These are phyloP conservation scores for Mechanitis mazaeus DNA, from an alignment of 2,888 invertebrate genomes.

Conservation along the genomic window DNA sequence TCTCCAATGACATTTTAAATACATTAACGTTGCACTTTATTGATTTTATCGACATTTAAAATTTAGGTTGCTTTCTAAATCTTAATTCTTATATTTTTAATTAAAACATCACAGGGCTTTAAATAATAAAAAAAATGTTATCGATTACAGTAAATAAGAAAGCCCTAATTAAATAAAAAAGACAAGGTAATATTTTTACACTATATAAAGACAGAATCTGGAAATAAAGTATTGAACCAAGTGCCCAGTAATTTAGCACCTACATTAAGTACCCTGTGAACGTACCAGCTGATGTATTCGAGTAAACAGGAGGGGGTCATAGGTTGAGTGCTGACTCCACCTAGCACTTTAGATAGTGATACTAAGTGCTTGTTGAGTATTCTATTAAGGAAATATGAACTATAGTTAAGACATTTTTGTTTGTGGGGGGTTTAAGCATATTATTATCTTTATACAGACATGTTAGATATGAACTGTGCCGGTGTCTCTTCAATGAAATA, in stretches of 20 bases:
- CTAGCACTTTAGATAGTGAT: not conserved
- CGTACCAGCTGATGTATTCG: conserved; percentile 6
- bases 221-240: conserved; percentile 5
- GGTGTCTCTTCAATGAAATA: no score
- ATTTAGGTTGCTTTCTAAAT: no score
- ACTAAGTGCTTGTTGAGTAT: not conserved
- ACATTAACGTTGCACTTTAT: no score
- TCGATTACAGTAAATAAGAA: no score
- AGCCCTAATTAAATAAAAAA: no score
- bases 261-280: conserved; percentile 5
- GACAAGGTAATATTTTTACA: not conserved
- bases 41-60: no score
- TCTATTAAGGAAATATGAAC: conserved; percentile 5
- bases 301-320: conserved; percentile 6
- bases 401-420: not conserved
- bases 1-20: no score
- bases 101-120: no score
- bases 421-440: not conserved
- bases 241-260: conserved; percentile 5
- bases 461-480: not conserved
- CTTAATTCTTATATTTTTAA: no score
- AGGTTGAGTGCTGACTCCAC: conserved; percentile 1
- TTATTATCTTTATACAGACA: not conserved
- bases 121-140: no score
- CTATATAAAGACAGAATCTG: not conserved